Conservation (phyloP, 2,888 invertebrate species). For the Calameuta filiformis region DNA sequence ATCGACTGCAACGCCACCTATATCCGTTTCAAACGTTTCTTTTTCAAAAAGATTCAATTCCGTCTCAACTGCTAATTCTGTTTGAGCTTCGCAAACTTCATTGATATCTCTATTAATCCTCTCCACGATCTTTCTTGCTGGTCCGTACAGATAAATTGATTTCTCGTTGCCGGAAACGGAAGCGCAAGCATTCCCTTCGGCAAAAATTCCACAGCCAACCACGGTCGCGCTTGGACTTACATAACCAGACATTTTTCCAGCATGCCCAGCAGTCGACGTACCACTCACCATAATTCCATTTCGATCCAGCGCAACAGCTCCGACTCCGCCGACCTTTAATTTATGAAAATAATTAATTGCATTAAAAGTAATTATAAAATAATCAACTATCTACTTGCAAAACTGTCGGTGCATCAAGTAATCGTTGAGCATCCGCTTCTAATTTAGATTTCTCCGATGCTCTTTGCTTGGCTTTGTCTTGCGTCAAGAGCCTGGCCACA, state of each 20-base stretch:
- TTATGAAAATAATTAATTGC: neutral
- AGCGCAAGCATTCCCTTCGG: conserved; percentile 33
- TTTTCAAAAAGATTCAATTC: conserved; percentile 34
- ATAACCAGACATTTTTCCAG: conserved; percentile 28
- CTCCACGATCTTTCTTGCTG: conserved; percentile 40
- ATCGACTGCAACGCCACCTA: conserved; percentile 38
- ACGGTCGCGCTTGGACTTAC: conserved; percentile 42
- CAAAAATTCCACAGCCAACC: conserved; percentile 48
- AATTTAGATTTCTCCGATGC: neutral
- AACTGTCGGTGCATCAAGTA: neutral
- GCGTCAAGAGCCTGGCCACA: neutral
- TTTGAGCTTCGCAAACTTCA: neutral
- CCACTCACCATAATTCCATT: conserved; percentile 40
- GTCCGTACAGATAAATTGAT: conserved; percentile 38
- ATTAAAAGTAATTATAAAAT: neutral
- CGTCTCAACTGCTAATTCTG: conserved; percentile 20
- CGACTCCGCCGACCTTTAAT: conserved; percentile 31
- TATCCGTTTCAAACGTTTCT: conserved; percentile 22
- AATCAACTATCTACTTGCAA: neutral
- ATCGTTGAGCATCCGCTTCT: neutral
- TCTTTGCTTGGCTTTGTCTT: neutral
- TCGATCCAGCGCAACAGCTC: conserved; percentile 43
- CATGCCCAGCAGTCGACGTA: conserved; percentile 37
- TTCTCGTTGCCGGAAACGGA: conserved; percentile 46
- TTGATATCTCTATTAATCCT: conserved; percentile 19